Evolutionary conservation across 2,888 invertebrate species (phyloP).

Genomic region (Caenorhabditis sulstoni): DNA sequence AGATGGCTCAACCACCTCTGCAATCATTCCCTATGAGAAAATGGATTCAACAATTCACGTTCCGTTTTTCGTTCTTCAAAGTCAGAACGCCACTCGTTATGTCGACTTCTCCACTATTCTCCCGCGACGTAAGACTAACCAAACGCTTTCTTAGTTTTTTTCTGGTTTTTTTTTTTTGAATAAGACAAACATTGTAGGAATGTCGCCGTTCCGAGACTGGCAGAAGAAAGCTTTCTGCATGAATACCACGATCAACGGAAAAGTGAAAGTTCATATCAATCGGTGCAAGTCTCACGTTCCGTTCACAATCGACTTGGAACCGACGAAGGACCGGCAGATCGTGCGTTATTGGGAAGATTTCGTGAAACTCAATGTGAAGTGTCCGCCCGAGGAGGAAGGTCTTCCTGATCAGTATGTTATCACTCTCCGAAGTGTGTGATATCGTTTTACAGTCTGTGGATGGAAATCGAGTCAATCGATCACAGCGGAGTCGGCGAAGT

Average conservation of each 20-base stretch:
- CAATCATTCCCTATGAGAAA: not conserved
- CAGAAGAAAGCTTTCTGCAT: conserved; percentile 21
- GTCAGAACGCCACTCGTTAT: not conserved
- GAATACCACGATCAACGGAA: conserved; percentile 19
- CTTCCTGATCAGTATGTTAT: conserved; percentile 20
- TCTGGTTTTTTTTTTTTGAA: not conserved
- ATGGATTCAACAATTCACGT: conserved; percentile 9
- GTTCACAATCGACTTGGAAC: not conserved
- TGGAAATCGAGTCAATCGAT: conserved; percentile 5
- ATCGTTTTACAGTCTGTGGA: conserved; percentile 9
- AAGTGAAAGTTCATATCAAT: conserved; percentile 13
- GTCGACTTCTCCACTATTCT: conserved; percentile 39
- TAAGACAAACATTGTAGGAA: not conserved
- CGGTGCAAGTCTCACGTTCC: conserved; percentile 13
- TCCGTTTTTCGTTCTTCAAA: not conserved
- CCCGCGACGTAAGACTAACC: conserved; percentile 14
- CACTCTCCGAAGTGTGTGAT: too few species aligned
- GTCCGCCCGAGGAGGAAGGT: conserved; percentile 19
- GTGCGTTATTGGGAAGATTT: conserved; percentile 9
- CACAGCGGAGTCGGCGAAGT: conserved; percentile 29
- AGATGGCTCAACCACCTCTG: not conserved
- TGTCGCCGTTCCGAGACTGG: conserved; percentile 1
- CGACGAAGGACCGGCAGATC: not conserved
- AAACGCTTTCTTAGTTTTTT: conserved; percentile 21
- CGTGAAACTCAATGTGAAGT: not conserved